These are phyloP conservation scores for Periophthalmus modestus DNA, from an alignment of 2,113 vertebrate species.

Conservation along the genomic window DNA sequence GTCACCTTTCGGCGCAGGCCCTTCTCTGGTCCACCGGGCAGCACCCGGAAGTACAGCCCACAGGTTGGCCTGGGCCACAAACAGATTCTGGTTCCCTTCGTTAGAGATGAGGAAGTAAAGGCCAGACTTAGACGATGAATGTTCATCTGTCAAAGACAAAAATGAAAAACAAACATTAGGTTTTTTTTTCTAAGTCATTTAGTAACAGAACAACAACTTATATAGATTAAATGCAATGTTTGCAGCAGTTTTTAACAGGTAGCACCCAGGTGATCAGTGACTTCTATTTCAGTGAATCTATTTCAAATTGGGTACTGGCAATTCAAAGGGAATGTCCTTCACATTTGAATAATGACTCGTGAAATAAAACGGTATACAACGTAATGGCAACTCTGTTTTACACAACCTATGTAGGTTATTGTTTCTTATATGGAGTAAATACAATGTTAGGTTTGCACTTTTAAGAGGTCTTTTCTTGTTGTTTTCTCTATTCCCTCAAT, in stretches of 20 bases:
- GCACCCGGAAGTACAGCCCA: conserved; percentile 96
- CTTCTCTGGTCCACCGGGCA: conserved; percentile 89
- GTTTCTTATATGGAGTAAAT: background rate
- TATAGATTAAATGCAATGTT: background rate
- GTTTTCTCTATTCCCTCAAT: conserved; percentile 51
- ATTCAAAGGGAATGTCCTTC: conserved; percentile 1
- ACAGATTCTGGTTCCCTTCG: conserved; percentile 96
- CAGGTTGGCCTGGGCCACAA: conserved; percentile 93
- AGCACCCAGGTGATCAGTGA: background rate
- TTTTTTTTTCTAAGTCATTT: background rate
- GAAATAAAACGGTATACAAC: too few species aligned
- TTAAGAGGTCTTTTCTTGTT: conserved; percentile 35
- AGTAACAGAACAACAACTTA: background rate
- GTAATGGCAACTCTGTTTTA: background rate
- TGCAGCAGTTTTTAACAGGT: too few species aligned
- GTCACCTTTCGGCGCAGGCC: conserved; percentile 89
- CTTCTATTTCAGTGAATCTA: background rate
- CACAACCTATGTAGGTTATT: background rate
- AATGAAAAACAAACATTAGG: background rate
- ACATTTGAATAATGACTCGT: background rate
- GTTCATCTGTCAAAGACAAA: conserved; percentile 83
- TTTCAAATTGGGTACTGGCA: background rate
- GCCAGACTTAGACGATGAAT: conserved; percentile 82
- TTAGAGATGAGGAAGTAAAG: conserved; percentile 95
- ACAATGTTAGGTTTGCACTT: conserved; percentile 33